Conservation (phyloP, 2,113 vertebrate genomes). For the Aegypius monachus region DNA sequence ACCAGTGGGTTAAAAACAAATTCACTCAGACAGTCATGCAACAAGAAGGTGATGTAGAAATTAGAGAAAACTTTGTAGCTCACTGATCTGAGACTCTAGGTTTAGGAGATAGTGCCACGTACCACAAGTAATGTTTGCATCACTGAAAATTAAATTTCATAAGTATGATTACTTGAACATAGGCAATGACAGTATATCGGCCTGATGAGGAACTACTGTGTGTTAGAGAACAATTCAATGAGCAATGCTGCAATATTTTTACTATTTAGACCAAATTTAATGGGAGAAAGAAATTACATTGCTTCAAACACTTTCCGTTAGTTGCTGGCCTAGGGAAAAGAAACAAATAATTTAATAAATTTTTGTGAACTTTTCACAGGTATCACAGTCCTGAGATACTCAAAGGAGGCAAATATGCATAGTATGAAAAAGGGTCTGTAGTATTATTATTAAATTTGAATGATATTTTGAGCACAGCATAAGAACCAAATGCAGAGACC, state of each 20-base stretch:
- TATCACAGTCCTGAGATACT: background rate
- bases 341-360: background rate
- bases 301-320: background rate
- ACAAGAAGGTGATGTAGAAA: background rate
- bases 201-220: background rate
- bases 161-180: conserved; percentile 51
- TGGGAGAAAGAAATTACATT: background rate
- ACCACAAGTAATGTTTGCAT: conserved; percentile 42
- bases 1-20: background rate
- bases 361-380: background rate
- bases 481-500: background rate
- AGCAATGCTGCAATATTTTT: conserved; percentile 41
- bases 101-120: background rate
- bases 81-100: conserved; percentile 29
- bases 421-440: background rate
- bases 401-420: background rate
- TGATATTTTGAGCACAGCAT: background rate
- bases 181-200: background rate
- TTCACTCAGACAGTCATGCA: background rate
- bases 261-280: conserved; percentile 19
- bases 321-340: background rate
- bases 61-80: background rate
- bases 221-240: conserved; percentile 43
- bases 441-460: background rate
- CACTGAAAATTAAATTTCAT: conserved; percentile 67